Conservation (phyloP, 2,888 invertebrate species). For the Lypha dubia region DNA sequence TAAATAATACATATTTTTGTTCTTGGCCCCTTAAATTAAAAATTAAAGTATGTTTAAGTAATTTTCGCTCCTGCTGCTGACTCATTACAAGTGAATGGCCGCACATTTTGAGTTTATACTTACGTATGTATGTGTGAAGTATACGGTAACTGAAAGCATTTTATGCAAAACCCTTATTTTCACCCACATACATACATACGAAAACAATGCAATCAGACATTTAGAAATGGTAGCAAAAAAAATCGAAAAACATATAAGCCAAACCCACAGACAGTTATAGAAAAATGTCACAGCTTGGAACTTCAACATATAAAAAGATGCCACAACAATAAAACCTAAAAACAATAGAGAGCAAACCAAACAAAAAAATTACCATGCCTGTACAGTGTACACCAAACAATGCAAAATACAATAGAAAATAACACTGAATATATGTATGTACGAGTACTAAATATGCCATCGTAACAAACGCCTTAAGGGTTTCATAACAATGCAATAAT, state of each 20-base stretch:
- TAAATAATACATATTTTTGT: neutral
- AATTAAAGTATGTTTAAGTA: neutral
- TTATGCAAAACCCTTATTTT: constrained; percentile 50
- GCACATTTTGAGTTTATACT: constrained; percentile 13
- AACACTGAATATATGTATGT: constrained; percentile 54
- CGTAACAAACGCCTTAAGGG: constrained; percentile 62
- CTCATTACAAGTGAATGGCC: constrained; percentile 56
- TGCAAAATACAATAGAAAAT: constrained; percentile 59
- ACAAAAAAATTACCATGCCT: constrained; percentile 38
- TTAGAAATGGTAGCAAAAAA: constrained; percentile 14
- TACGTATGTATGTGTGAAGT: constrained; percentile 20
- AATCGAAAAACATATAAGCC: constrained; percentile 38
- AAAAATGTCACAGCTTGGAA: constrained; percentile 70
- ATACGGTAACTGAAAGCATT: constrained; percentile 63
- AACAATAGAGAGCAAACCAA: constrained; percentile 53
- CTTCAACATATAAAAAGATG: constrained; percentile 61
- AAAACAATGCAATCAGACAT: constrained; percentile 57
- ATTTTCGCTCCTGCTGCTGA: constrained; percentile 14
- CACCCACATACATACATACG: constrained; percentile 40
- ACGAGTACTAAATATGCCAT: constrained; percentile 53
- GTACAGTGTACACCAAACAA: constrained; percentile 47
- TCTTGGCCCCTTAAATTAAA: constrained; percentile 15
- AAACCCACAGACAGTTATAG: constrained; percentile 67
- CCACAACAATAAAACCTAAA: constrained; percentile 65
- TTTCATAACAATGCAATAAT: constrained; percentile 64